Evolutionary conservation across 1,140 invertebrate species (phyloP), one percentile per base, ranked within the genome.

Genomic region (Brachionus plicatilis): DNA sequence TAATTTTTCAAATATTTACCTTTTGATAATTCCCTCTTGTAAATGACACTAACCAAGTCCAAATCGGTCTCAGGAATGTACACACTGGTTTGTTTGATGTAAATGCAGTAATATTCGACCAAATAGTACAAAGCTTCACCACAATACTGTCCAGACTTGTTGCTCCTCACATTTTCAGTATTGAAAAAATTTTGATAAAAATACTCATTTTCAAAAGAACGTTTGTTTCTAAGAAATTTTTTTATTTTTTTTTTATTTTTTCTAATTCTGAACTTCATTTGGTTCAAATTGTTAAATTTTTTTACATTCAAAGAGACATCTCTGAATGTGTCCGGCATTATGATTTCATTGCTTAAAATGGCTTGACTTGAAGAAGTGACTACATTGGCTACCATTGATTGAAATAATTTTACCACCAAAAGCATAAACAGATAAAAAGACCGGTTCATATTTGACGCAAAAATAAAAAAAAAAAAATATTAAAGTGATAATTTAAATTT

Each of bases 41-140:
- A 76, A 50, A 76, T 76, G 27, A 76, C 72, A 76, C 47, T 76
- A 14, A 76, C 72, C 43, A 50, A 33, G 27, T 76, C 43, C 41
- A 76, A 47, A 76, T 76, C 20, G 24, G 20, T 76, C 3, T 76
- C 72, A 27, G 72, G 43, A 12, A 27, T 14, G n/a, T 76, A 76
- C 1, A 76, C 72, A 50, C 72, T 76, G 14, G 72, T 76, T 24
- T 47, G 20, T 76, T 76, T 76, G 11, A 76, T 27, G 27, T n/a
- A 76, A 47, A 76, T 45, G 29, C 72, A 76, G 43, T 76, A 76
- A 29, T 27, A 76, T 27, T 76, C 72, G 9, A 76, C 72, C 11
- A 76, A 14, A 76, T 76, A 76, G 47, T 50, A 76, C 17, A 76
- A n/a, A 9, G 72, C 27, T 76, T 76, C 72, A 50, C 72, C 72